These are phyloP conservation scores for Agrilus biguttatus DNA, from an alignment of 2,888 invertebrate genomes.

Conservation along the genomic window DNA sequence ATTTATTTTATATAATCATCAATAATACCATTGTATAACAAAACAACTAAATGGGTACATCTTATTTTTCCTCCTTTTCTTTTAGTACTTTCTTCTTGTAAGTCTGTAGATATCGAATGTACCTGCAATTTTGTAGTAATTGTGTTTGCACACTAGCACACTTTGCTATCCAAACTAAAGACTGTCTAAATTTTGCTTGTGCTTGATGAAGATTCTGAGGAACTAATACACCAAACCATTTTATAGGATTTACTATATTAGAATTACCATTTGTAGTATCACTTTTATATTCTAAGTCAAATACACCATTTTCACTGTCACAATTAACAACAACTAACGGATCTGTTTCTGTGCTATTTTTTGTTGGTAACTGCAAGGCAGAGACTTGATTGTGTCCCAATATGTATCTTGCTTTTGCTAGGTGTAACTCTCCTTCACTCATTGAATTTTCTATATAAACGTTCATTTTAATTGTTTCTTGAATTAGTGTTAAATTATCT, in stretches of 20 bases:
- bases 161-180: slow-evolving; percentile 50
- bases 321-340: slow-evolving; percentile 28
- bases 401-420: slow-evolving; percentile 68
- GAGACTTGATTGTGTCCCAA: slow-evolving; percentile 63
- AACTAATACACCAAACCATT: slow-evolving; percentile 79
- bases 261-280: slow-evolving; percentile 20
- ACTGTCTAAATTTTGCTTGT: slow-evolving; percentile 56
- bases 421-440: slow-evolving; percentile 53
- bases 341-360: slow-evolving; percentile 37
- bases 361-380: slow-evolving; percentile 53
- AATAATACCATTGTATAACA: too few relatives aligned
- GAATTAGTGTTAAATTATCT: slow-evolving; percentile 54
- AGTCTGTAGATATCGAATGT: slow-evolving; percentile 21
- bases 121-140: slow-evolving; percentile 29
- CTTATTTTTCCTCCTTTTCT: slow-evolving; percentile 4
- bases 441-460: slow-evolving; percentile 53
- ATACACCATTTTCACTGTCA: slow-evolving; percentile 15
- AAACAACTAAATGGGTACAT: too few relatives aligned
- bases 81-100: slow-evolving; percentile 15
- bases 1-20: too few relatives aligned
- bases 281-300: slow-evolving; percentile 23
- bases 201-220: slow-evolving; percentile 65
- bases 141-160: slow-evolving; percentile 55
- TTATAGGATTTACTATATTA: slow-evolving; percentile 47
- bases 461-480: slow-evolving; percentile 54